Base-by-base conservation (phyloP, 2,113 vertebrate species). In the Oostethus manadensis region DNA sequence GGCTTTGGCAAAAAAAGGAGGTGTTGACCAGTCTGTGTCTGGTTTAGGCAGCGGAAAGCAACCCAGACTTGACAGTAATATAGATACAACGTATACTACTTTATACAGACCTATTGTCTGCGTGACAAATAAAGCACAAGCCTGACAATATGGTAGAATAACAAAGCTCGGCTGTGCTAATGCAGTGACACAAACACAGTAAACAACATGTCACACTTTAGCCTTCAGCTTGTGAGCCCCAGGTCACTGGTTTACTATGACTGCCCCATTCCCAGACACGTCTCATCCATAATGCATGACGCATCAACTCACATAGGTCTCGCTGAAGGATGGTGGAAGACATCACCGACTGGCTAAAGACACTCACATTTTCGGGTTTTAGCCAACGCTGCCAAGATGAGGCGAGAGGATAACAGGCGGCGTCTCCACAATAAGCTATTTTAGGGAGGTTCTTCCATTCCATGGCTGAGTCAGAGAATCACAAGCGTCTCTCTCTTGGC, bases 231-330 rank as follows among this genome's bases (percentile, higher is more conserved):
- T 51, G 54, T 22, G 66, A 67, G 71, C 50, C 50, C 50, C 66
- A 21, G 49, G 35, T 38, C 45, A 51, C 42, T 23, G 59, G 60
- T 77, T 69, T 69, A 60, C 62, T 70, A 60, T n/a, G 64, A 62
- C 72, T 57, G 48, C 66, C 73, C 73, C 76, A 68, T 71, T 58
- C 33, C 73, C 78, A 86, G 82, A 86, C 82, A 71, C 72, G 57
- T 64, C 80, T 83, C 68, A 89, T 90, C 70, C 80, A 87, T 88
- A 84, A 89, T 89, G 85, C 80, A 90, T 84, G 82, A 78, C 56
- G 70, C 82, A 74, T 83, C 78, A 74, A 73, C 75, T 84, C 73
- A 72, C 77, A 59, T 17, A 64, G 60, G 58, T 59, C 66, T 54
- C 3, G 65, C 63, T 68, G 78, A 79, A 26, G 58, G 76, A 72